These are phyloP conservation scores for Cenopis cana DNA, from an alignment of 2,888 invertebrate genomes.

Conservation along the genomic window DNA sequence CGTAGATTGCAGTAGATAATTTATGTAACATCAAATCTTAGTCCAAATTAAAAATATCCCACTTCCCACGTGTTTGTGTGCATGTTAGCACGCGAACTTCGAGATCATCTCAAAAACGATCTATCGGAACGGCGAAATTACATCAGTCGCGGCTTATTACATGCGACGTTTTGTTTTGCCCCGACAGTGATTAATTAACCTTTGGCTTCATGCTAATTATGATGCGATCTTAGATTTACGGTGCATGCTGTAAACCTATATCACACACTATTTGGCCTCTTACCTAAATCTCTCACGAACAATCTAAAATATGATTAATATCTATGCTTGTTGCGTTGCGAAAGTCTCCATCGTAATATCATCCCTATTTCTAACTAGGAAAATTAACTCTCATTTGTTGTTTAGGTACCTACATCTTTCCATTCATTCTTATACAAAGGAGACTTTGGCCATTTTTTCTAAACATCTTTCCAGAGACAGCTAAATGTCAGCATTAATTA, in stretches of 20 bases:
- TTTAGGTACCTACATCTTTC: neutral
- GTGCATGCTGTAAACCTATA: neutral
- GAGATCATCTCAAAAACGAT: constrained; percentile 20
- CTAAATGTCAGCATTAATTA: constrained; percentile 15
- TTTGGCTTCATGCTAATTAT: constrained; percentile 17
- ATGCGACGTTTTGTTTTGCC: constrained; percentile 24
- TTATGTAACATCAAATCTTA: constrained; percentile 29
- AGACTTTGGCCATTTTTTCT: too few relatives aligned
- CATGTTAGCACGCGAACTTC: constrained; percentile 24
- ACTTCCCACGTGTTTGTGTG: constrained; percentile 36
- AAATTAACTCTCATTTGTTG: neutral
- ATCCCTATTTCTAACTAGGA: neutral
- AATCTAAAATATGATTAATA: neutral
- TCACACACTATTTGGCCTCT: neutral
- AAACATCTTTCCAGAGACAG: neutral
- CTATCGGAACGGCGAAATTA: constrained; percentile 15
- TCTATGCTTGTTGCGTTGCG: neutral
- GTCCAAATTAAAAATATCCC: constrained; percentile 27
- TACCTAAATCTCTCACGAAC: neutral
- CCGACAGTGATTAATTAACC: constrained; percentile 37
- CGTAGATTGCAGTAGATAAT: constrained; percentile 13
- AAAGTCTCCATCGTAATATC: neutral
- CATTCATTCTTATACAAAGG: too few relatives aligned
- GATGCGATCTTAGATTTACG: constrained; percentile 14
- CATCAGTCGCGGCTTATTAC: constrained; percentile 27